Conservation (phyloP, 2,797 vertebrate genomes). For the Diplodus sargus region DNA sequence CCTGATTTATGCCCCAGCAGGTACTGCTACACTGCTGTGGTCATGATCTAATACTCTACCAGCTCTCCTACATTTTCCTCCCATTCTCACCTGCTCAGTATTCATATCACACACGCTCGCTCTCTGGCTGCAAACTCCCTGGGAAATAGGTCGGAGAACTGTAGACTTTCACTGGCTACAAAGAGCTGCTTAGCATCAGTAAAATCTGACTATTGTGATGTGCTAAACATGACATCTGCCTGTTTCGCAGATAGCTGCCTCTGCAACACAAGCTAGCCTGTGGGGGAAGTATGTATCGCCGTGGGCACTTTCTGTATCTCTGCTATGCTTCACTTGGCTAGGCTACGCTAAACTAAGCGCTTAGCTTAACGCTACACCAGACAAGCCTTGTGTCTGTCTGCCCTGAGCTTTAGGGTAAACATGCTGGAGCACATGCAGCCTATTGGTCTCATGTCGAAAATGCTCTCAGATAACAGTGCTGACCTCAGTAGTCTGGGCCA, state of each 20-base stretch:
- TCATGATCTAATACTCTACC: constrained; percentile 46
- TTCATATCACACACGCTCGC: constrained; percentile 60
- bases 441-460: constrained; percentile 33
- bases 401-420: constrained; percentile 24
- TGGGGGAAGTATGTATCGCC: constrained; percentile 26
- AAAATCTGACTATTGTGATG: constrained; percentile 43
- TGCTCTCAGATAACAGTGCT: constrained; percentile 10
- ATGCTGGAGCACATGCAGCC: background rate
- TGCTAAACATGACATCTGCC: constrained; percentile 52
- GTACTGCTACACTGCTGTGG: constrained; percentile 45
- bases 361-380: constrained; percentile 36
- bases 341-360: constrained; percentile 33
- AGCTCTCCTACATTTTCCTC: constrained; percentile 25
- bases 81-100: constrained; percentile 68
- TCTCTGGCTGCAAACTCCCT: constrained; percentile 56
- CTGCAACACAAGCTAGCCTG: constrained; percentile 28
- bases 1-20: constrained; percentile 60
- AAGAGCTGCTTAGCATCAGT: constrained; percentile 56
- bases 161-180: constrained; percentile 45
- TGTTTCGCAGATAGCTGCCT: constrained; percentile 18
- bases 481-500: constrained; percentile 28
- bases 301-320: constrained; percentile 45
- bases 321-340: constrained; percentile 41
- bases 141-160: constrained; percentile 58
- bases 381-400: constrained; percentile 16